These are phyloP conservation scores for Madoqua kirkii DNA, from an alignment of 2,113 vertebrate genomes.

Conservation along the genomic window DNA sequence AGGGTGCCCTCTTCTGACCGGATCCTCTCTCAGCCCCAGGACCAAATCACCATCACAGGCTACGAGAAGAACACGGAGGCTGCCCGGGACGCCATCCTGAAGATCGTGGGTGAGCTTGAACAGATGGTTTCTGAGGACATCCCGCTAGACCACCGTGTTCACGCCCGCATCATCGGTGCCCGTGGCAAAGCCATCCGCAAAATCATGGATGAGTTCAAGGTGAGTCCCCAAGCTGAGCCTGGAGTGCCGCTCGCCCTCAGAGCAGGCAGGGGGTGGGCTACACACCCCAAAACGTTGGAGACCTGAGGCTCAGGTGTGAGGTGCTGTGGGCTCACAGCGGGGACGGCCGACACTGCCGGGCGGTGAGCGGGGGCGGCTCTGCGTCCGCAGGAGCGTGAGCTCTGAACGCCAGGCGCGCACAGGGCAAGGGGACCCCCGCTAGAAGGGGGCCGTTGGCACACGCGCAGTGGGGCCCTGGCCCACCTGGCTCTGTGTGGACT, in stretches of 20 bases:
- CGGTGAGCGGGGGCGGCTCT: rapidly evolving
- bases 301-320: too few species aligned
- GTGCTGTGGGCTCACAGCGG: neutral
- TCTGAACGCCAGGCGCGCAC: neutral
- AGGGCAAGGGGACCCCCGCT: rapidly evolving
- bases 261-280: rapidly evolving
- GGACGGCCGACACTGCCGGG: rapidly evolving
- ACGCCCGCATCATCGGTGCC: slow-evolving; percentile 96
- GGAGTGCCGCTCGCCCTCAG: rapidly evolving
- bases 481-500: neutral
- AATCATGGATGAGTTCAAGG: slow-evolving; percentile 99
- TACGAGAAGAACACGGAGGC: slow-evolving; percentile 95
- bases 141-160: slow-evolving; percentile 93
- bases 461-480: rapidly evolving
- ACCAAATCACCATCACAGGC: slow-evolving; percentile 97
- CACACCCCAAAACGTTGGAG: rapidly evolving
- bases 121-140: slow-evolving; percentile 98
- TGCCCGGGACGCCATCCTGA: slow-evolving; percentile 93
- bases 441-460: rapidly evolving
- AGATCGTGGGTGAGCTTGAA: slow-evolving; percentile 93
- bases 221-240: slow-evolving; percentile 21
- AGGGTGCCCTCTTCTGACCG: neutral
- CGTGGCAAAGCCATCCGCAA: slow-evolving; percentile 97
- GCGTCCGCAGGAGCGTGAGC: neutral
- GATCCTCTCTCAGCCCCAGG: slow-evolving; percentile 78